Base-by-base conservation (phyloP, 2,113 vertebrate genomes). In the Verasper variegatus region DNA sequence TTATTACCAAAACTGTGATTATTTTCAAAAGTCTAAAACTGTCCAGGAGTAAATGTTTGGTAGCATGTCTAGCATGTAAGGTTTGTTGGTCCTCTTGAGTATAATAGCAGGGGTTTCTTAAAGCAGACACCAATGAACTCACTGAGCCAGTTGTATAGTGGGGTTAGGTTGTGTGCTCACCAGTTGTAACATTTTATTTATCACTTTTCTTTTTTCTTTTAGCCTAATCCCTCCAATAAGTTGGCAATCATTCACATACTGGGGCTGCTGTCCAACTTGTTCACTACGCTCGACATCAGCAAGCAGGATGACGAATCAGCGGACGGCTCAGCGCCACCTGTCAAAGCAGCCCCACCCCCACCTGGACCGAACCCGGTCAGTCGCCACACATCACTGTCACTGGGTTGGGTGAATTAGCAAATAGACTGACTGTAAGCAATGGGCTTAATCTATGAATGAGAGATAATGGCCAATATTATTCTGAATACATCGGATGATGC, bases 221-320 rank as follows among this genome's bases (percentile, higher is more conserved):
- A 99, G 98, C 98, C 97, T 9, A 99, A 99, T 92, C 97, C 98
- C 13, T 98, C 98, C 78, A 99, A 99, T 91, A 99, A 98, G 68
- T 87, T 99, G 92, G 97, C 98, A 42, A 99, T 99, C 86, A 98
- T 99, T 91, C 98, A 99, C 89, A 99, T 99, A 87, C 87, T 99
- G 93, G 98, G 98, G 27, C 94, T 99, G 75, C 95, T 99, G 47
- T 99, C 98, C 89, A 99, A 98, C 88, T 95, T 99, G 74, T 99
- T 99, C 91, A 99, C 97, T 35, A 99, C 98, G 0, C 90, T 99
- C 71, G 98, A 99, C 80, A 96, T 99, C 94, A 98, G 96, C 93
- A 98, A 97, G 89, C 97, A 98, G 0, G 97, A 99, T 15, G 97
- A 99, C 0, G 97, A 99, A 86, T 93, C 94, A 52, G 97, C 95